These are phyloP conservation scores for Adela reaumurella DNA, from an alignment of 2,888 invertebrate genomes.

Conservation along the genomic window DNA sequence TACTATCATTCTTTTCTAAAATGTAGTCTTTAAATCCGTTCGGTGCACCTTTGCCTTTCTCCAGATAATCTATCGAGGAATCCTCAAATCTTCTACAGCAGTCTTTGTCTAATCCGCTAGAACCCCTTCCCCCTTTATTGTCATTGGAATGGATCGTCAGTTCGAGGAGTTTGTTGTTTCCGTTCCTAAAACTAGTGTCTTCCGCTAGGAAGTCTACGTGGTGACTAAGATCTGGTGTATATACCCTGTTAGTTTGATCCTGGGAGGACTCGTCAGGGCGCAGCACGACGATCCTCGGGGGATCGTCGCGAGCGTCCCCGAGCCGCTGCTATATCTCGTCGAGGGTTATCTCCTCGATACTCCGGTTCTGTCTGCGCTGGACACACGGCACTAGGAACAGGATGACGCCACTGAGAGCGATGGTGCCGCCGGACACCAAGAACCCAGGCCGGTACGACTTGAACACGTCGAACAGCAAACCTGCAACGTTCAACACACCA, in stretches of 20 bases:
- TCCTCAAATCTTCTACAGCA: not conserved
- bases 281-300: conserved; percentile 38
- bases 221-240: conserved; percentile 19
- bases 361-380: conserved; percentile 41
- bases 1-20: not conserved
- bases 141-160: not conserved
- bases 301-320: conserved; percentile 18
- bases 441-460: conserved; percentile 84
- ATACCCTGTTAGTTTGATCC: conserved; percentile 46
- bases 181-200: not conserved
- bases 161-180: not conserved
- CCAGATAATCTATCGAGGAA: not conserved
- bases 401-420: conserved; percentile 83
- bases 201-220: not conserved
- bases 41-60: not conserved
- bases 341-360: conserved; percentile 27
- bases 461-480: conserved; percentile 76
- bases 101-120: not conserved
- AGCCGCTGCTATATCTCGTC: conserved; percentile 42
- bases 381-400: conserved; percentile 78
- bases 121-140: not conserved
- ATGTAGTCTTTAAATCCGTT: not conserved
- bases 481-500: conserved; percentile 51
- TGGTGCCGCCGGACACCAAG: conserved; percentile 79
- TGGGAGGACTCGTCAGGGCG: conserved; percentile 33